Evolutionary conservation across 1,140 invertebrate genomes (phyloP).

Genomic region (Plutomurus gul): DNA sequence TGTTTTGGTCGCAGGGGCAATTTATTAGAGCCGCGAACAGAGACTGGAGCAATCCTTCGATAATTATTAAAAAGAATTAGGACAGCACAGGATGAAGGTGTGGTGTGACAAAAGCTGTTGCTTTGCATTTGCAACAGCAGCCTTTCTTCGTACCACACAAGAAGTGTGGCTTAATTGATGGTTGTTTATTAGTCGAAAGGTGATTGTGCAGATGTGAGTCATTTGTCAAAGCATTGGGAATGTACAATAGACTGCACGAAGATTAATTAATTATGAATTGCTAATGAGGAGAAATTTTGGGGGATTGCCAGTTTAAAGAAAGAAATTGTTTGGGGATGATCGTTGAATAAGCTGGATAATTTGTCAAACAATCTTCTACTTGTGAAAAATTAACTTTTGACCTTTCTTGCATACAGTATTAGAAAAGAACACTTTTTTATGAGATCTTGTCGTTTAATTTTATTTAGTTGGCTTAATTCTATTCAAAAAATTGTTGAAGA

Average conservation of each 20-base stretch:
- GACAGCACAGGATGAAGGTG: neutral
- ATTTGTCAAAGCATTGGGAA: neutral
- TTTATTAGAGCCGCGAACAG: neutral
- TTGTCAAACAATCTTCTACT: too few relatives aligned
- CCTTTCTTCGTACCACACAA: neutral
- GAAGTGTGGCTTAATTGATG: neutral
- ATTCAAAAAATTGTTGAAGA: too few relatives aligned
- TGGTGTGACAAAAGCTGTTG: slow-evolving; percentile 23
- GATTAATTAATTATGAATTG: neutral
- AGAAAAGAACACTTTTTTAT: too few relatives aligned
- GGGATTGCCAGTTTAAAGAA: neutral
- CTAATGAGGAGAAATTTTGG: neutral
- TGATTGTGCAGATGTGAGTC: slow-evolving; percentile 1
- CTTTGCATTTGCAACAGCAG: slow-evolving; percentile 13
- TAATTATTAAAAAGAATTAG: neutral
- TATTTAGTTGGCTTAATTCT: too few relatives aligned
- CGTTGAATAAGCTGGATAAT: too few relatives aligned
- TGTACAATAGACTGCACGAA: neutral
- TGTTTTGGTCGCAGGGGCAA: neutral
- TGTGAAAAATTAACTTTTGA: too few relatives aligned
- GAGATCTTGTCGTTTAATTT: too few relatives aligned
- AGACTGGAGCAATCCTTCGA: neutral
- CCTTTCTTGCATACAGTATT: too few relatives aligned
- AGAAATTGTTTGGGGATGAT: neutral
- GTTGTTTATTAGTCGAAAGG: slow-evolving; percentile 16